phyloP scores from a whole-genome alignment of 2,888 invertebrate species.

The Hypselothyrea guttata region DNA sequence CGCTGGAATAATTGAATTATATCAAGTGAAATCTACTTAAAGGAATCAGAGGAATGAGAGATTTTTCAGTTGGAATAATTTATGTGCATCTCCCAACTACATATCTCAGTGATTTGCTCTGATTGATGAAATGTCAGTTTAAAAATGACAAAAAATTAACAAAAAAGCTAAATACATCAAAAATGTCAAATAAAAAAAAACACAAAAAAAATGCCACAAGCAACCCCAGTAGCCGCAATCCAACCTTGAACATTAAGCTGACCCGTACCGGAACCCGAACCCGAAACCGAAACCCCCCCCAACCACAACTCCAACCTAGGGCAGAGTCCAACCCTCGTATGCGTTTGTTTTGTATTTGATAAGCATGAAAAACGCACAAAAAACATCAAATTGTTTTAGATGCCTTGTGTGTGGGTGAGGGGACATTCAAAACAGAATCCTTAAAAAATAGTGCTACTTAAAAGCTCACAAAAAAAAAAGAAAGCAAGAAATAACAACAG shows the following conservation, averaged over 20 bases:
- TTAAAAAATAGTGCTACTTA: conserved; percentile 77
- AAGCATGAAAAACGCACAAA: conserved; percentile 74
- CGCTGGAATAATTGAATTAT: no score
- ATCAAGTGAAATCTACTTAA: no score
- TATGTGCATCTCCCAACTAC: not conserved
- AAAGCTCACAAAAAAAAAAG: conserved; percentile 52
- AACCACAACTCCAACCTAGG: conserved; percentile 8
- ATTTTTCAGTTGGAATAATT: no score
- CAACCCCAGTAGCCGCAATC: conserved; percentile 49
- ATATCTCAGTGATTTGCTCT: conserved; percentile 38
- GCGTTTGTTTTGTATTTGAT: conserved; percentile 79
- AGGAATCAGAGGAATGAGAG: no score
- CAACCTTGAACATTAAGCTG: conserved; percentile 8
- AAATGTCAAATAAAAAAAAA: conserved; percentile 75
- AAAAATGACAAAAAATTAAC: conserved; percentile 44
- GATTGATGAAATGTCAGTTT: conserved; percentile 81
- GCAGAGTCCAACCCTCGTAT: conserved; percentile 58
- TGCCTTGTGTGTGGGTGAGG: conserved; percentile 17
- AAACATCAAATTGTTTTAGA: conserved; percentile 58
- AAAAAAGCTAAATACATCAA: conserved; percentile 57
- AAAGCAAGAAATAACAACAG: conserved; percentile 22
- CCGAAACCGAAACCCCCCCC: conserved; percentile 1
- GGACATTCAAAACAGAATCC: conserved; percentile 65
- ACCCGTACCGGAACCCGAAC: not conserved
- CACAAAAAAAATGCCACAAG: conserved; percentile 69